Conservation (phyloP, 1,140 invertebrate genomes). For the Onthophagus taurus region DNA sequence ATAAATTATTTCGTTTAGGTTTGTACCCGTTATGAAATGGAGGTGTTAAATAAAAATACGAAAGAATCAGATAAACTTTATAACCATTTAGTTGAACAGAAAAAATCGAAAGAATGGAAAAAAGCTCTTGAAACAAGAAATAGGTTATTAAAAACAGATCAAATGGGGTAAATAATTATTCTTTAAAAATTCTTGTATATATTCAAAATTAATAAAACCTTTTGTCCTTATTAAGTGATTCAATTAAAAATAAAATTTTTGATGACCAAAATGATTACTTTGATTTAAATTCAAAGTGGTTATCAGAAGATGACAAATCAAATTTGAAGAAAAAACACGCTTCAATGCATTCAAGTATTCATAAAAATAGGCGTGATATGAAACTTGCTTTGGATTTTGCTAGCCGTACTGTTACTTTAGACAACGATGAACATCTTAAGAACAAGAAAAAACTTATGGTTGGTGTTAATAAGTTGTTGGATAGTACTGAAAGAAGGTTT, state of each 20-base stretch:
- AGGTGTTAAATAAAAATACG: conserved; percentile 53
- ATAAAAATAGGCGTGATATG: conserved; percentile 55
- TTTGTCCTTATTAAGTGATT: conserved; percentile 7
- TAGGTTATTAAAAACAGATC: conserved; percentile 77
- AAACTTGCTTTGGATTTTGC: conserved; percentile 80
- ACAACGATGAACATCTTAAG: conserved; percentile 28
- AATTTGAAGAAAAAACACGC: conserved; percentile 60
- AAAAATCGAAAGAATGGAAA: conserved; percentile 46
- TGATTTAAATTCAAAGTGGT: conserved; percentile 69
- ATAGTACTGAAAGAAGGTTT: conserved; percentile 18
- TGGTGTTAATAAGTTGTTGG: conserved; percentile 22
- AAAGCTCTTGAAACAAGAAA: conserved; percentile 73
- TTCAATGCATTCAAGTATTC: conserved; percentile 55
- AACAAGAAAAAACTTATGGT: conserved; percentile 17
- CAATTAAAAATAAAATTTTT: conserved; percentile 45
- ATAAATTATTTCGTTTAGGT: conserved; percentile 44
- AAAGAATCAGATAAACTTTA: conserved; percentile 60
- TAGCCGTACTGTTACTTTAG: conserved; percentile 47
- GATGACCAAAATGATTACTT: conserved; percentile 94
- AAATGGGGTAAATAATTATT: conserved; percentile 51
- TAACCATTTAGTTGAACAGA: conserved; percentile 57
- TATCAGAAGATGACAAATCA: conserved; percentile 59
- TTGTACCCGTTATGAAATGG: conserved; percentile 64
- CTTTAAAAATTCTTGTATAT: neutral
- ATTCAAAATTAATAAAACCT: neutral